Base-by-base conservation (phyloP, 2,113 vertebrate genomes). In the Plotosus lineatus region DNA sequence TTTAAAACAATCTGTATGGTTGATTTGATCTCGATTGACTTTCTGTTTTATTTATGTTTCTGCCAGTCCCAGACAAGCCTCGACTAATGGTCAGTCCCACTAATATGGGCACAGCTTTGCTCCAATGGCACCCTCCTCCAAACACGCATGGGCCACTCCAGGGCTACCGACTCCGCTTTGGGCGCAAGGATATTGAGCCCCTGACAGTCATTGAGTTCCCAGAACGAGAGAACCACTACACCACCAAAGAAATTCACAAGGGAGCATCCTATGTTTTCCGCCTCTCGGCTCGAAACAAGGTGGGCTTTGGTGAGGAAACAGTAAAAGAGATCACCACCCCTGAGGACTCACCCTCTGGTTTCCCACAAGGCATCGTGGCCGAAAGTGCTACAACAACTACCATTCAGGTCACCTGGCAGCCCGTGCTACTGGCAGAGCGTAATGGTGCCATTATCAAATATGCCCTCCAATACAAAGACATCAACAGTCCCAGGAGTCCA, bases 21-120 rank as follows among this genome's bases (percentile, higher is more conserved):
- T 36, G 28, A 51, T 50, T 75, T 38, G 51, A 10, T 36, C 31
- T 12, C 4, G 31, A 50, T 60, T 69, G 21, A 42, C 7, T 2
- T 72, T 46, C 6, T 74, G 4, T 85, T 66, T n/a, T 55, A 82
- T 78, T 86, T n/a, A n/a, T n/a, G n/a, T n/a, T 56, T 87, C 65
- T 85, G 92, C 48, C 89, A 99, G 98, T 99, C 94, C 98, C 98
- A 91, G 97, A 97, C 31, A 98, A 94, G 92, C 98, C 98, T 80
- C 92, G 97, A 0, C 95, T 99, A 66, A 95, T 97, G 92, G 96
- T 99, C 87, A 99, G 96, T 90, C 95, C 97, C 86, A 99, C 98
- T 60, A 98, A 98, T 92, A 99, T 99, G 97, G 96, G 96, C 88
- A 99, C 98, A 1, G 98, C 97, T 87, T 94, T 99, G 75, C 93